Evolutionary conservation across 2,113 vertebrate species (phyloP).

Genomic region (Poeciliopsis turrubarensis): DNA sequence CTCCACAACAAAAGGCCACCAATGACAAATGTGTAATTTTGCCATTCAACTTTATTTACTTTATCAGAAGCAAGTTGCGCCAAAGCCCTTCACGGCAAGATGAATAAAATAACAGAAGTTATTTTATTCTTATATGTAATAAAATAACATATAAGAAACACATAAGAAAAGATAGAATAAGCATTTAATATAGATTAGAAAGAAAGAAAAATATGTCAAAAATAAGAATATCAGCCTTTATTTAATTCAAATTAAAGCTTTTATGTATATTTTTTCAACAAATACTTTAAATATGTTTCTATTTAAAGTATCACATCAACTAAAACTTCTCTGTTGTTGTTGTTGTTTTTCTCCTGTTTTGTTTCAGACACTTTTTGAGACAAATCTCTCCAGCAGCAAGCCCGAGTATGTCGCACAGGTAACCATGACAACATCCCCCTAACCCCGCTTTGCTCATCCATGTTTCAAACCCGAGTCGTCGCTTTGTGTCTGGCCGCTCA

Average conservation of each 20-base stretch:
- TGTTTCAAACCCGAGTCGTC: background rate
- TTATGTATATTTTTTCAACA: no score
- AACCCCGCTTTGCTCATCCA: background rate
- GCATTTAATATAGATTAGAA: background rate
- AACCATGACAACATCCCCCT: background rate
- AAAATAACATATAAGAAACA: no score
- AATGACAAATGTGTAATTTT: background rate
- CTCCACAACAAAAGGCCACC: no score
- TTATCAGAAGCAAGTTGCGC: background rate
- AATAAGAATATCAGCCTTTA: no score
- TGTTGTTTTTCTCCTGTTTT: fast-evolving
- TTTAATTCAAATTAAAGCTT: no score
- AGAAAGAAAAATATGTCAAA: no score
- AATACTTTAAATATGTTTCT: background rate
- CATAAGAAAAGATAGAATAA: no score
- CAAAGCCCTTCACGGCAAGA: background rate
- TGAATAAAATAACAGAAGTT: background rate
- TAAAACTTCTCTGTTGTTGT: background rate
- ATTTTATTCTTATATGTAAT: no score
- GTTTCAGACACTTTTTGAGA: conserved; percentile 75
- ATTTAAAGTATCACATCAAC: background rate
- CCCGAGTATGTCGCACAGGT: conserved; percentile 74
- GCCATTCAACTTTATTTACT: background rate
- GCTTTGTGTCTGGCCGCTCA: conserved; percentile 41
- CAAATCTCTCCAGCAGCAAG: conserved; percentile 32